phyloP scores from a whole-genome alignment of 2,113 vertebrate genomes.

The Oryzias woworae region DNA sequence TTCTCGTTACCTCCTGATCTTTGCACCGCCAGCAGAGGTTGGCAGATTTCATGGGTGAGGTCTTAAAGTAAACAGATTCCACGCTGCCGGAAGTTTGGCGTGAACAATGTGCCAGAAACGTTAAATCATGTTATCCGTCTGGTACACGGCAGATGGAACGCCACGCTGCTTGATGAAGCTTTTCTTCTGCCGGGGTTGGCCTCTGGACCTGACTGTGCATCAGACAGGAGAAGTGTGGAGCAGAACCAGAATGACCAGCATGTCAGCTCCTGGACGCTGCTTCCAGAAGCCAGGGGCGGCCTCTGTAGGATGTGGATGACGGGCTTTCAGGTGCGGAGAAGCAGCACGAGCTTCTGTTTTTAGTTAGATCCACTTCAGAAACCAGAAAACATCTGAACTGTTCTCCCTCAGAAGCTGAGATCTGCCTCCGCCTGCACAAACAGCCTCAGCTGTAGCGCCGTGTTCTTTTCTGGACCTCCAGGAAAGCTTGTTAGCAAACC shows the following conservation, averaged over 20 bases:
- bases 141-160: conserved; percentile 73
- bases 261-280: conserved; percentile 18
- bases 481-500: too few species aligned
- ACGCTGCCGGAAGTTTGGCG: conserved; percentile 48
- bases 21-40: conserved; percentile 26
- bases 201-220: conserved; percentile 70
- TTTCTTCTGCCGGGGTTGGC: conserved; percentile 73
- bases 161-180: conserved; percentile 69
- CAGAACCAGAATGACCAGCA: conserved; percentile 40
- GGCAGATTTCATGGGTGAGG: conserved; percentile 61
- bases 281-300: too few species aligned
- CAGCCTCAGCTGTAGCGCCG: too few species aligned
- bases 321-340: too few species aligned
- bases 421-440: too few species aligned
- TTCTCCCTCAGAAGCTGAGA: too few species aligned
- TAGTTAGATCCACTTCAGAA: too few species aligned
- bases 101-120: conserved; percentile 57
- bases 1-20: conserved; percentile 16
- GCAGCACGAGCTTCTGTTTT: too few species aligned
- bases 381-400: too few species aligned
- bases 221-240: conserved; percentile 58
- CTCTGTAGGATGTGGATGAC: neutral
- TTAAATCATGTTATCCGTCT: conserved; percentile 76
- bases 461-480: too few species aligned
- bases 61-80: conserved; percentile 59